Percentiles rank a stretch among this genome's conserved stretches.
Conservation (phyloP, 2,888 invertebrate species). For the Acleris emargana region DNA sequence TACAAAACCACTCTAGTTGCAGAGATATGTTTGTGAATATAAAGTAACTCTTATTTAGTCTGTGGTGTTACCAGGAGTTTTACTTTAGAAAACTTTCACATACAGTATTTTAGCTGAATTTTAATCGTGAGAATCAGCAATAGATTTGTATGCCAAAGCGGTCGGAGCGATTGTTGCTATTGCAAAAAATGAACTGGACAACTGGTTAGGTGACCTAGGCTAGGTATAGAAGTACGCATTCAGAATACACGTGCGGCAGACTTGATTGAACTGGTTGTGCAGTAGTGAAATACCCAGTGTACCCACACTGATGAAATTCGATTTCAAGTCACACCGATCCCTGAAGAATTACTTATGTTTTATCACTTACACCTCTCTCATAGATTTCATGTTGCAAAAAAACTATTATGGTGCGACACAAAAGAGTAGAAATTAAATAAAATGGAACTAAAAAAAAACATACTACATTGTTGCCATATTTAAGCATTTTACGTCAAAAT, state of each 20-base stretch:
- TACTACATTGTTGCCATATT: too few relatives aligned
- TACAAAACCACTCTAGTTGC: constrained; percentile 5
- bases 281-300: background rate
- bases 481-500: too few relatives aligned
- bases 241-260: constrained; percentile 1
- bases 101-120: constrained; percentile 20
- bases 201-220: constrained; percentile 7
- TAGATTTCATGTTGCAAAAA: too few relatives aligned
- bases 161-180: background rate
- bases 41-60: background rate
- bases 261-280: background rate
- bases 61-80: background rate
- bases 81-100: constrained; percentile 20
- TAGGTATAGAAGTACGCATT: background rate
- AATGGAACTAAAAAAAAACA: too few relatives aligned
- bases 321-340: too few relatives aligned
- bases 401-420: too few relatives aligned
- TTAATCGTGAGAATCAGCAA: constrained; percentile 17
- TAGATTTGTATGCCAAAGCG: too few relatives aligned
- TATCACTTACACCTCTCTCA: too few relatives aligned
- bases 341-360: too few relatives aligned
- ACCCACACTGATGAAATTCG: too few relatives aligned
- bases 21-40: constrained; percentile 12
- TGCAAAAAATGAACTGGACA: constrained; percentile 10
- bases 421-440: too few relatives aligned